Conservation (phyloP, 2,888 invertebrate species). For the Pocota personata region DNA sequence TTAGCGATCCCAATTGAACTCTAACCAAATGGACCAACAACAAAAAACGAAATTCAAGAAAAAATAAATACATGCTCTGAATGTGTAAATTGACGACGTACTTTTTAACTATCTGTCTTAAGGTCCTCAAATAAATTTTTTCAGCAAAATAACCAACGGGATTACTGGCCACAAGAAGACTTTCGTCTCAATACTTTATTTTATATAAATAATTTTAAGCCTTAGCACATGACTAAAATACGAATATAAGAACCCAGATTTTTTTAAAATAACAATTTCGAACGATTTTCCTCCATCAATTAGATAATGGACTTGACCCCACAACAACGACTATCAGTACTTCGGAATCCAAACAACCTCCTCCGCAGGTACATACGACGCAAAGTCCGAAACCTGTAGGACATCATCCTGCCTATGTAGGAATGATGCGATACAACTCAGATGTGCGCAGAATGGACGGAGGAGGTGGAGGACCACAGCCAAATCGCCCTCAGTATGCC, state of each 20-base stretch:
- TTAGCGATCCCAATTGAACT: background rate
- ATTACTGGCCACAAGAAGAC: background rate
- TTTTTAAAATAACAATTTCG: conserved; percentile 21
- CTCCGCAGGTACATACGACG: conserved; percentile 28
- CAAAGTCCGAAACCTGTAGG: conserved; percentile 38
- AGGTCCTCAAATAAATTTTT: background rate
- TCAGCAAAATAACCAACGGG: background rate
- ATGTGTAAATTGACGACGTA: conserved; percentile 17
- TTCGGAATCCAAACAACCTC: conserved; percentile 31
- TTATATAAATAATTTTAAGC: conserved; percentile 2
- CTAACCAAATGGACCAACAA: background rate
- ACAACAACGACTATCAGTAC: conserved; percentile 10
- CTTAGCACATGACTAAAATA: background rate
- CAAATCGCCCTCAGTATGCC: conserved; percentile 45
- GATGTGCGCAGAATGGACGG: conserved; percentile 61
- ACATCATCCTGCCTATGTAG: conserved; percentile 52
- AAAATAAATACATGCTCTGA: background rate
- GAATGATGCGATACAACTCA: conserved; percentile 69
- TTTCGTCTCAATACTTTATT: background rate
- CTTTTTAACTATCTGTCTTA: background rate
- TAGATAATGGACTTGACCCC: conserved; percentile 41
- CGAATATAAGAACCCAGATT: background rate
- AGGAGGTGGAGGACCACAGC: conserved; percentile 19
- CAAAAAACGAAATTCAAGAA: background rate
- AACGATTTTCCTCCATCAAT: background rate